Evolutionary conservation across 2,113 vertebrate genomes (phyloP).

Genomic region (Catharus bicknelli): DNA sequence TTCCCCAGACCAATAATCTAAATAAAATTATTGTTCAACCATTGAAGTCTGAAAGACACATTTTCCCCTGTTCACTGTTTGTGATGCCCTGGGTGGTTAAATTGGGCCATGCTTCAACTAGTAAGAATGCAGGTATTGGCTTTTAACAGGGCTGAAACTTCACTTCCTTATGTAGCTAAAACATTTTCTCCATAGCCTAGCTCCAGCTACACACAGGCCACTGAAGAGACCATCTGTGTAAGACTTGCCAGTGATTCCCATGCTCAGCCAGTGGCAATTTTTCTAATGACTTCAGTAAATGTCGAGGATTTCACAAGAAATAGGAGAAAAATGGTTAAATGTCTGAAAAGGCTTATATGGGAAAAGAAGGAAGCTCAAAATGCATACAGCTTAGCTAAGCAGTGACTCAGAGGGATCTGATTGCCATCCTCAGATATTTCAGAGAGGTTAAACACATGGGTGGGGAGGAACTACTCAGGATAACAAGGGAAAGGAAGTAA

Average conservation of each 20-base stretch:
- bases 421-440: conserved; percentile 42
- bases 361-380: conserved; percentile 11
- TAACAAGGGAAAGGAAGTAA: conserved; percentile 53
- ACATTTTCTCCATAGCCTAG: not conserved
- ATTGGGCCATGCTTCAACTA: accelerated
- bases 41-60: not conserved
- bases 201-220: not conserved
- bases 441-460: conserved; percentile 50
- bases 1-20: not conserved
- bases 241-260: not conserved
- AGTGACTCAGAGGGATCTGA: conserved; percentile 64
- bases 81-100: not conserved
- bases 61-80: not conserved
- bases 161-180: not conserved
- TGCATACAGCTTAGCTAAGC: conserved; percentile 50
- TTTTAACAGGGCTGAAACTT: not conserved
- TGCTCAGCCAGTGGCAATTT: not conserved
- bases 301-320: not conserved
- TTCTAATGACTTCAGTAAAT: not conserved
- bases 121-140: not conserved
- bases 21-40: not conserved
- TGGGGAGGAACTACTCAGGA: conserved; percentile 48
- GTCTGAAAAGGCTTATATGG: not conserved
- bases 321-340: conserved; percentile 32
- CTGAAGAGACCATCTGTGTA: not conserved